Evolutionary conservation across 2,888 invertebrate genomes (phyloP).

Genomic region (Dorcus hopei): DNA sequence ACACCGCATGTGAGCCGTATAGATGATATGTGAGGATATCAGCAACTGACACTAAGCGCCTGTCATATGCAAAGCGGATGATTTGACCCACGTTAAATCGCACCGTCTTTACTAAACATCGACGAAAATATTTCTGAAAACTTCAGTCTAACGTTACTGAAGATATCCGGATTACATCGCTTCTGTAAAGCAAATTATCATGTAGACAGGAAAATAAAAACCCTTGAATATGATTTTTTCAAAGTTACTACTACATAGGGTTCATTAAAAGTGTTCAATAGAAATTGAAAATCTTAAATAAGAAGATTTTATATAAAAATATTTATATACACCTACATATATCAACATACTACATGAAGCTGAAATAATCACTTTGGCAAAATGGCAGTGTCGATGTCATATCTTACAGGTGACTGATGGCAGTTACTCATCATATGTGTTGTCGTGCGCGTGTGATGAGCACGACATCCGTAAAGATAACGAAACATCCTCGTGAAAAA

Average conservation of each 20-base stretch:
- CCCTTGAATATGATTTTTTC: no score
- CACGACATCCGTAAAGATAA: constrained; percentile 32
- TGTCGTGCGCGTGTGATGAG: constrained; percentile 33
- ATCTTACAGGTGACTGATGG: constrained; percentile 29
- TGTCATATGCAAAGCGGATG: constrained; percentile 31
- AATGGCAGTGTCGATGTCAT: constrained; percentile 17
- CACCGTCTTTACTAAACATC: constrained; percentile 18
- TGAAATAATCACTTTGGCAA: constrained; percentile 19
- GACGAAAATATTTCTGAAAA: neutral
- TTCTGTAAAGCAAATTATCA: no score
- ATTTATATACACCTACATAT: no score
- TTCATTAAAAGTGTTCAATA: no score
- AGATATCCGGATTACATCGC: no score
- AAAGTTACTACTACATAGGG: no score
- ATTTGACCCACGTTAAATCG: constrained; percentile 27
- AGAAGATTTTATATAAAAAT: no score
- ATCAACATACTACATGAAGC: no score
- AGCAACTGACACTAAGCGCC: constrained; percentile 45
- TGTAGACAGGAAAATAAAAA: no score
- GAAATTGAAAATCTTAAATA: no score
- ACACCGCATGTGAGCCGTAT: constrained; percentile 45
- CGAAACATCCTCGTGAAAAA: constrained; percentile 33
- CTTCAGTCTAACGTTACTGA: no score
- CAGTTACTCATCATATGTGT: constrained; percentile 29
- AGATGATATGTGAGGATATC: constrained; percentile 45